These are phyloP conservation scores for Oceanites oceanicus DNA, from an alignment of 2,113 vertebrate species.

Conservation along the genomic window DNA sequence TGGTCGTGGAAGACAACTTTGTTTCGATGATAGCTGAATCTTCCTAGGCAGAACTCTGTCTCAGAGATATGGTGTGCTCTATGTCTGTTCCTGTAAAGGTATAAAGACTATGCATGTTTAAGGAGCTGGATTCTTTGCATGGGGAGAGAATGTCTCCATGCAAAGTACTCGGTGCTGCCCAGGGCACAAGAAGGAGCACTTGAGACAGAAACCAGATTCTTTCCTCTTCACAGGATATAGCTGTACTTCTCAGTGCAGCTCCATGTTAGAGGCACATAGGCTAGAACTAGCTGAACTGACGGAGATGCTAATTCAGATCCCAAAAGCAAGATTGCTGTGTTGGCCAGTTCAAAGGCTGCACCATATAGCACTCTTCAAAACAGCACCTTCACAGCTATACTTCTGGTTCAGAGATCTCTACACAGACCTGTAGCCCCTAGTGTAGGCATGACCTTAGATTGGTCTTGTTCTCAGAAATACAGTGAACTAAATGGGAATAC, in stretches of 20 bases:
- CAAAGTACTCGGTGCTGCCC: neutral
- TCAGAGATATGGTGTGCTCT: accelerated
- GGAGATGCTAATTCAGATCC: neutral
- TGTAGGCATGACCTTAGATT: neutral
- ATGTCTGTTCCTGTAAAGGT: neutral
- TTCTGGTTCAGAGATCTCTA: neutral
- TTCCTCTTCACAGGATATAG: neutral
- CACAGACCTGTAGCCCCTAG: neutral
- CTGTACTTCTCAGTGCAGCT: neutral
- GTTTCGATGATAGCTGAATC: neutral
- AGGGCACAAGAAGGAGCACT: neutral
- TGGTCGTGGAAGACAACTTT: neutral
- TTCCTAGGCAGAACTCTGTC: neutral
- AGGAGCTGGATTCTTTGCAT: neutral
- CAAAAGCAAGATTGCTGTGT: neutral
- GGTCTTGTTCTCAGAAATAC: neutral
- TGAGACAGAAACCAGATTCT: neutral
- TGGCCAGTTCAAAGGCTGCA: neutral
- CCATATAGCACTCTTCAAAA: neutral
- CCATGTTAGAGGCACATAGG: neutral
- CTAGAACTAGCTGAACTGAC: neutral
- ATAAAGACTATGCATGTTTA: neutral
- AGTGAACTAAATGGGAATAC: neutral
- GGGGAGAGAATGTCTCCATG: neutral
- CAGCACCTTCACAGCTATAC: neutral